Evolutionary conservation across 2,113 vertebrate genomes (phyloP), one percentile per base, ranked within the genome.

Genomic region (Bungarus multicinctus): DNA sequence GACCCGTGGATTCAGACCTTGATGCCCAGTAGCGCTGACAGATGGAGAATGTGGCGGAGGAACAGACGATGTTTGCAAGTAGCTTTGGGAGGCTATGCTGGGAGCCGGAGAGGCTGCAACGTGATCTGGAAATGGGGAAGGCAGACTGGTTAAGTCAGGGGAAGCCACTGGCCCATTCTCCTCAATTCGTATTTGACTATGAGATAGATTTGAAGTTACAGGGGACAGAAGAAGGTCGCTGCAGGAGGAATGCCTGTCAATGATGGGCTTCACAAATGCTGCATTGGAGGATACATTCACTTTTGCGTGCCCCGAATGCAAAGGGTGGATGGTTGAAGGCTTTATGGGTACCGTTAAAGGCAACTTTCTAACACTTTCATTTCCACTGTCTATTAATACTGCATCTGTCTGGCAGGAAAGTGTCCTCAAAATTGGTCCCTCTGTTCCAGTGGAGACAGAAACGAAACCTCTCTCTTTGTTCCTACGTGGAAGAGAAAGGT

Each of bases 351-450:
- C 97, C 27, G 97, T 97, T 95, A 99, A 97, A 91, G 98, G 98
- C 95, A 97, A 94, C 96, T 99, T 99, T 97, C 98, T 99, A 57
- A 96, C 81, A 25, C 95, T 98, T 95, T 99, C 99, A 47, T 91
- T 4, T 57, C 94, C 96, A 94, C 91, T 94, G 92, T 98, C 98
- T 34, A 97, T 93, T 3, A 95, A 94, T 87, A 95, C 93, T 6
- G 89, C 91, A 93, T 99, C 99, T 39, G 99, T 99, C 97, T 99
- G 99, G 96, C 98, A 99, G 64, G 98, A 98, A 9, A 98, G 96
- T 85, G 98, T 97, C 96, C 96, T 98, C 90, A 97, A 98, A 94
- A 93, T 91, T 16, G 97, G 94, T 18, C 97, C 97, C 85, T 99
- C 98, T 43, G 99, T 99, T 92, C 97, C 98, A 94, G 99, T 97